These are phyloP conservation scores for Akabosia matsudoensis DNA, from an alignment of 1,140 invertebrate species.

Conservation along the genomic window DNA sequence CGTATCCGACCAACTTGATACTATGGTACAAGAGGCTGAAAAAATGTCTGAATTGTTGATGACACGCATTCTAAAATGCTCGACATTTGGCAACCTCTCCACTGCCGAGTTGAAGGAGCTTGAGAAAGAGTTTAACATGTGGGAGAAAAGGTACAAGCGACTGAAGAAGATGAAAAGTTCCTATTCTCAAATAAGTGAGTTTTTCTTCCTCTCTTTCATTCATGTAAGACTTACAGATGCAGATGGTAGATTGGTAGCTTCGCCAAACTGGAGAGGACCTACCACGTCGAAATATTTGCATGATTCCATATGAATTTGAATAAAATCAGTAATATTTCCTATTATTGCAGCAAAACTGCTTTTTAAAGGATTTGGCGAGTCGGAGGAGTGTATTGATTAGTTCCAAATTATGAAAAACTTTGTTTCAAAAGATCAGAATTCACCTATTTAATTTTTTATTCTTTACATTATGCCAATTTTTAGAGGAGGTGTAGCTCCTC, in stretches of 20 bases:
- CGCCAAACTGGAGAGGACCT: not conserved
- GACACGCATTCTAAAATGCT: slow-evolving; percentile 49
- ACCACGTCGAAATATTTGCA: too few relatives aligned
- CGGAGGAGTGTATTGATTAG: too few relatives aligned
- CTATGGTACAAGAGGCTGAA: slow-evolving; percentile 53
- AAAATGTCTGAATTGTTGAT: slow-evolving; percentile 51
- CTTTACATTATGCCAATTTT: too few relatives aligned
- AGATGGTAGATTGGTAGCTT: not conserved
- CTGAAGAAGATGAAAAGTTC: slow-evolving; percentile 56
- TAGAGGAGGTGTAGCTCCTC: too few relatives aligned
- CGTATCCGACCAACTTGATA: slow-evolving; percentile 47
- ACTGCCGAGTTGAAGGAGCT: slow-evolving; percentile 51
- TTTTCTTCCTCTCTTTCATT: not conserved
- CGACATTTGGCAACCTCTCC: slow-evolving; percentile 48
- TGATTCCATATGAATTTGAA: too few relatives aligned
- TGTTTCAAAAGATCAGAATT: too few relatives aligned
- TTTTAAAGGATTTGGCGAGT: too few relatives aligned
- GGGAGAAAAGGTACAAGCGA: slow-evolving; percentile 56
- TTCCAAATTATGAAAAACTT: too few relatives aligned
- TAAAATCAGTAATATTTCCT: too few relatives aligned
- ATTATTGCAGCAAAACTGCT: too few relatives aligned
- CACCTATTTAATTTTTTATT: too few relatives aligned
- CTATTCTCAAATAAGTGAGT: slow-evolving; percentile 57
- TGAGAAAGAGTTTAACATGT: slow-evolving; percentile 55
- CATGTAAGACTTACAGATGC: not conserved